Evolutionary conservation across 2,888 invertebrate species (phyloP), one percentile per base, ranked within the genome.

Genomic region (Oxytorus armatus): DNA sequence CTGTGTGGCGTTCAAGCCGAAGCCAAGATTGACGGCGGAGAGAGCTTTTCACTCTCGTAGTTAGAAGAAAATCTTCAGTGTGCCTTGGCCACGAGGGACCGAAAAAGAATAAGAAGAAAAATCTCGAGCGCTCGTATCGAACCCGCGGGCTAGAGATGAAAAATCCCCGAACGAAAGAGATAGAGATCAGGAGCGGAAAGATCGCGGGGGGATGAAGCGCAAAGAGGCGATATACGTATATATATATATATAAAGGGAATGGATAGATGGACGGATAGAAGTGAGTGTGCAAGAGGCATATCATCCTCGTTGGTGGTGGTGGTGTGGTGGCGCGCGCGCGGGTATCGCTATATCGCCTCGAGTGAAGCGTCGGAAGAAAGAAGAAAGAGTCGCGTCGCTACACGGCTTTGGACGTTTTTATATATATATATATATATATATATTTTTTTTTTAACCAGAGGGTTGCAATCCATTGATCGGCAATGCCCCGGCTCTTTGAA

Each of bases 401-500:
- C 36, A 53, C 42, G 74, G 44, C 55, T 66, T 63, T 21, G 42
- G 21, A 53, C 63, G n/a, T 63, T 42, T 53, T 42, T 39, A 14
- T 59, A 25, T 42, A n/a, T n/a, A n/a, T n/a, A n/a, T n/a, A n/a
- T n/a, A n/a, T n/a, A n/a, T n/a, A n/a, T 23, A 8, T 69, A 18
- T 44, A 5, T 65, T n/a, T 63, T 61, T 63, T 16, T 21, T 29
- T 53, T 39, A 49, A 77, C 76, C 51, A 51, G 80, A 70, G 81
- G 78, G 72, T 73, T 69, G 63, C 77, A 66, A 82, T 82, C 82
- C 82, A 82, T 82, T 82, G 80, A 82, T 82, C 82, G 80, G 80
- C 66, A 63, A 61, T 75, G 82, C 51, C 72, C 66, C 44, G 63
- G 49, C 63, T 76, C 72, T 78, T 80, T 75, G 72, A 75, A 80